These are phyloP conservation scores for Stictonetta naevosa DNA, from an alignment of 2,113 vertebrate genomes.

Conservation along the genomic window DNA sequence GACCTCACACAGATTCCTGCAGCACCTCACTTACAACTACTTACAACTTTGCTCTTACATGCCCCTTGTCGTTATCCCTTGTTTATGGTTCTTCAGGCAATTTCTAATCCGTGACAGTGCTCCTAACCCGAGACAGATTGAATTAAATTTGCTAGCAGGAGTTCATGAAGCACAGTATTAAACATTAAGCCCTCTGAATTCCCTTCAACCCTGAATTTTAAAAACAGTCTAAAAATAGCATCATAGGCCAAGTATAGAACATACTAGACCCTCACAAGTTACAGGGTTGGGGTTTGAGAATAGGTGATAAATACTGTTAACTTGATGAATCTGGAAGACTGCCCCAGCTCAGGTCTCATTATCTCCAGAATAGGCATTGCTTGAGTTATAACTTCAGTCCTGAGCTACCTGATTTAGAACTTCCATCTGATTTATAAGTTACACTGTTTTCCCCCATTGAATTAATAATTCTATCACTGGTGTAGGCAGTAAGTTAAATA, in stretches of 20 bases:
- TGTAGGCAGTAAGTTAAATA: background rate
- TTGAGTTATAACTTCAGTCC: background rate
- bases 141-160: conserved; percentile 62
- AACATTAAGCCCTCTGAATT: conserved; percentile 22
- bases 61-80: conserved; percentile 54
- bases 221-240: conserved; percentile 44
- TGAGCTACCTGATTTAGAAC: background rate
- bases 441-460: background rate
- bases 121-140: conserved; percentile 57
- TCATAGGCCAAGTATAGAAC: background rate
- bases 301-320: background rate
- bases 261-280: background rate
- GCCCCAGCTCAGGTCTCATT: background rate
- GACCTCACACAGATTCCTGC: background rate
- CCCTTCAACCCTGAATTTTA: conserved; percentile 30
- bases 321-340: background rate
- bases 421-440: background rate
- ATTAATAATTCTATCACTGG: background rate
- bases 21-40: conserved; percentile 15
- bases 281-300: background rate
- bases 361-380: background rate
- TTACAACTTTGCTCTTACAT: conserved; percentile 52
- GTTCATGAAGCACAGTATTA: conserved; percentile 29
- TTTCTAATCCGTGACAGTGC: conserved; percentile 50
- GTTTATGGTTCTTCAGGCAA: conserved; percentile 68